Base-by-base conservation (phyloP, 2,888 invertebrate genomes). In the Andricus curvator region DNA sequence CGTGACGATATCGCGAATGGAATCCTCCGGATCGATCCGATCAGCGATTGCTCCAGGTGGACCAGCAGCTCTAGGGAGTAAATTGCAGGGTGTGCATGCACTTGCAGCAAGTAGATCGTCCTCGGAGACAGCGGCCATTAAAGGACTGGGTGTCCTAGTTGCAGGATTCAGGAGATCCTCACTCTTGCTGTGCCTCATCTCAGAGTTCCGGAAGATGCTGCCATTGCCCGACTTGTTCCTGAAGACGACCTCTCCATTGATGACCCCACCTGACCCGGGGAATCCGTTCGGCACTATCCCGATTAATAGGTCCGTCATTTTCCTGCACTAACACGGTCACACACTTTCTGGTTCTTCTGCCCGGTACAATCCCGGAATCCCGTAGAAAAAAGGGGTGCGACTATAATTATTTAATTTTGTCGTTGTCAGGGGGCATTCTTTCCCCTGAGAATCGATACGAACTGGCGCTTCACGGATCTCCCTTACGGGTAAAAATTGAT, bases 1-100 rank as follows among this genome's bases (percentile, higher is more conserved):
- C 13, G 94, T 94, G 81, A 95, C 94, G 87, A 95, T 95, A 89
- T 95, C 95, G 78, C 95, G 92, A 83, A 95, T 95, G 84, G 94
- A 94, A 86, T 95, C 95, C 88, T 95, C 95, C n/a, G 95, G 95
- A 89, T 95, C 95, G 78, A 95, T 93, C 84, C 94, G 92, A 88
- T 95, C 95, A 20, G 90, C 87, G 0, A 90, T 84, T 0, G 78
- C 44, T 15, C 87, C 88, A 0, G 90, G 87, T 9, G 89, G 85
- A 56, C 89, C 89, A 22, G 89, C 86, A 25, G 88, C 84, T 67
- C 89, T 86, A 9, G 90, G 87, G 76, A 56, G 86, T 84, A 68
- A 87, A 80, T 37, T 80, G 80, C 77, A 82, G 68, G 64, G 84
- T 68, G 65, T 83, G 80, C 82, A 41, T 37, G 88, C 90, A 81